phyloP scores from a whole-genome alignment of 2,888 invertebrate genomes.

The Hololepta plana region DNA sequence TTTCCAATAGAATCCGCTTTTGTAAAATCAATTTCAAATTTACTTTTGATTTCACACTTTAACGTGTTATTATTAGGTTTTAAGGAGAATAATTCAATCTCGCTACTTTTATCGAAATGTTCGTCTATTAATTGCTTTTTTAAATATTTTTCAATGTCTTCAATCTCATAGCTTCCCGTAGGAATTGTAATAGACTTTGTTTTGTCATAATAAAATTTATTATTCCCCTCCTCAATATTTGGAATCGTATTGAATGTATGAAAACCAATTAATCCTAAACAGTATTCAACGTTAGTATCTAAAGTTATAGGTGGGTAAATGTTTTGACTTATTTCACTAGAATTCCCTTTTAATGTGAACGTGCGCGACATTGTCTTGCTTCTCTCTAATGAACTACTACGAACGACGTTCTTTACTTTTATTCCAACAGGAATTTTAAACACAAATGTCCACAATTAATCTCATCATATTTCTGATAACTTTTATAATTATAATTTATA shows the following conservation, averaged over 20 bases:
- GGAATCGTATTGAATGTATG: constrained; percentile 16
- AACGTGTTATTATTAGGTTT: no score
- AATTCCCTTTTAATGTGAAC: constrained; percentile 13
- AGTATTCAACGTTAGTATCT: constrained; percentile 11
- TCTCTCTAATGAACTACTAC: no score
- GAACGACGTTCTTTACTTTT: constrained; percentile 9
- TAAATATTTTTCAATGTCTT: constrained; percentile 7
- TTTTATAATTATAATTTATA: constrained; percentile 14
- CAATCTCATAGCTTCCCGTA: constrained; percentile 7
- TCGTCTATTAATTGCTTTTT: constrained; percentile 3
- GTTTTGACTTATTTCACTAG: constrained; percentile 10
- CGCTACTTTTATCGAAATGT: no score
- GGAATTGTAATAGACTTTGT: constrained; percentile 6
- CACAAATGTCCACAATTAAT: constrained; percentile 16
- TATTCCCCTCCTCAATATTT: constrained; percentile 18
- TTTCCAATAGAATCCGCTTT: no score
- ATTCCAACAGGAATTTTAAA: constrained; percentile 12
- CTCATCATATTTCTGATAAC: constrained; percentile 14
- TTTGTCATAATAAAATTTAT: constrained; percentile 14
- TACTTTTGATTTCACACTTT: no score
- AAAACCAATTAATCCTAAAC: constrained; percentile 14
- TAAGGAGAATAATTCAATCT: no score
- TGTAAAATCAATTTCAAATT: no score
- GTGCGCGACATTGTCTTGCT: constrained; percentile 13
- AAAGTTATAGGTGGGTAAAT: constrained; percentile 13